These are phyloP conservation scores for Lutjanus erythropterus DNA, from an alignment of 2,113 vertebrate species.

Conservation along the genomic window DNA sequence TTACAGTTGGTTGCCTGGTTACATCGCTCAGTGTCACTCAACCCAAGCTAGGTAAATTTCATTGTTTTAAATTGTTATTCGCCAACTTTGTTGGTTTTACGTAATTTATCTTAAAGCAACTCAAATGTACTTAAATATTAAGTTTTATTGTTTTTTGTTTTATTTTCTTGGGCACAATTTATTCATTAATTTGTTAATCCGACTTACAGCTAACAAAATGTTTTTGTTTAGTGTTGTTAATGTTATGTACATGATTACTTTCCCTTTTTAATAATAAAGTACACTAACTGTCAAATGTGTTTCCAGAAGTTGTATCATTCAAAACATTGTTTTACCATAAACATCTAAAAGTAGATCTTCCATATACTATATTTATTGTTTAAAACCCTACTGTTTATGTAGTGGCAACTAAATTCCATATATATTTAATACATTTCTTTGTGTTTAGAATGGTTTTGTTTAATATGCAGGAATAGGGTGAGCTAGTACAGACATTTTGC, in stretches of 20 bases:
- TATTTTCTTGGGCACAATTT: background rate
- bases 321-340: slow-evolving; percentile 24
- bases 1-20: slow-evolving; percentile 70
- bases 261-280: slow-evolving; percentile 80
- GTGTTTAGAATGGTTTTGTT: too few species aligned
- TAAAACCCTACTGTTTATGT: background rate
- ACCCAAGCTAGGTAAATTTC: background rate
- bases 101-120: too few species aligned
- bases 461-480: background rate
- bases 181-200: slow-evolving; percentile 1
- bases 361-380: background rate
- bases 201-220: slow-evolving; percentile 14
- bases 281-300: slow-evolving; percentile 79
- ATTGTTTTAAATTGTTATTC: background rate
- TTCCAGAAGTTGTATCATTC: slow-evolving; percentile 83
- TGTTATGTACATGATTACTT: slow-evolving; percentile 67
- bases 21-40: slow-evolving; percentile 60
- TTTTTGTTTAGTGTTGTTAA: slow-evolving; percentile 52
- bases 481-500: background rate
- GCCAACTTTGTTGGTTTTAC: background rate
- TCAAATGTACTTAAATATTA: background rate
- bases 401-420: background rate
- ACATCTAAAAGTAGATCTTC: background rate
- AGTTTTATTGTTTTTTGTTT: background rate
- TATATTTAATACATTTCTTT: background rate